Base-by-base conservation (phyloP, 2,797 vertebrate species). In the Eutrigla gurnardus region DNA sequence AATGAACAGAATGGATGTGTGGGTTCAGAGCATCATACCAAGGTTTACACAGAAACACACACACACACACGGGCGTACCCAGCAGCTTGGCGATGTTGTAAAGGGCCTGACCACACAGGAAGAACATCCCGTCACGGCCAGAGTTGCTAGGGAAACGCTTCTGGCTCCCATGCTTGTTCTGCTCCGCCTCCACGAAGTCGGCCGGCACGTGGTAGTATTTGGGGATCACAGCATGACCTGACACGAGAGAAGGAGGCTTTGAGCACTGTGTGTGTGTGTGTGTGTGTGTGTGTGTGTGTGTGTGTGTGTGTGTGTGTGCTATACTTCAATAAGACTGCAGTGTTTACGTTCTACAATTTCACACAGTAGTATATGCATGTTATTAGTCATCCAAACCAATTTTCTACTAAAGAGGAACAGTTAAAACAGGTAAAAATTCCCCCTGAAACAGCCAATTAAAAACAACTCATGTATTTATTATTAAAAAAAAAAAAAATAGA, bases 181-280 rank as follows among this genome's bases (percentile, higher is more conserved):
- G 97, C 57, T 99, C 98, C 9, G 86, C 86, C 81, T 98, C 98
- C 84, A 98, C 96, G 82, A 99, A 99, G 89, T 96, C 98, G 37
- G 96, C 96, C 0, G 98, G 98, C 57, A 98, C 98, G 1, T 98
- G 94, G 91, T 97, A 99, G 88, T 99, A 99, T 88, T 96, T 98
- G 14, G 98, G 97, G 55, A 99, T 92, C 8, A 98, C 92, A 8
- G 95, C 96, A 57, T 96, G 95, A 4, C 97, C 98, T 99, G 75
- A 37, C 6, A 80, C 4, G 9, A 70, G 8, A 77, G 3, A 85
- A 0, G 2, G 49, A 45, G 6, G 37, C 7, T 3, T 35, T 81
- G 43, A 86, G 60, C 12, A 25, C 17, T 63, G 33, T 65, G 61
- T 50, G 4, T 46, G 52, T 32, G 42, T n/a, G 50, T 33, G 4